These are phyloP conservation scores for Poeciliopsis paucimaculata DNA, from an alignment of 2,797 vertebrate genomes.

Conservation along the genomic window DNA sequence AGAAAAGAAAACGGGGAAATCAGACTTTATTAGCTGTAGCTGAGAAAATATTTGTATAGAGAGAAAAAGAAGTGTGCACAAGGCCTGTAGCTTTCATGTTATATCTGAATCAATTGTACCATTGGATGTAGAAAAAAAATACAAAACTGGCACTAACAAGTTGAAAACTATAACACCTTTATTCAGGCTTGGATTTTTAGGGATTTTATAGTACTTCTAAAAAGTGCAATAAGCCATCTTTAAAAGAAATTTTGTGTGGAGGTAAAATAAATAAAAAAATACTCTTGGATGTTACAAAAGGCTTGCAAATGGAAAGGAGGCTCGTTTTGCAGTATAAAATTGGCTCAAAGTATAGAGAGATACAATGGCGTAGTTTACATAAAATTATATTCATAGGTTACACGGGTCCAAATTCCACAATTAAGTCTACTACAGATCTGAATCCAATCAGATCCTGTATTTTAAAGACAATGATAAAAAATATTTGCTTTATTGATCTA, in stretches of 20 bases:
- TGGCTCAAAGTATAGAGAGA: neutral
- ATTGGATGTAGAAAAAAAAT: slow-evolving; percentile 36
- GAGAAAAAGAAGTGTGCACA: slow-evolving; percentile 49
- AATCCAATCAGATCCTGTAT: neutral
- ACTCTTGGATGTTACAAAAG: neutral
- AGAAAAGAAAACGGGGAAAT: slow-evolving; percentile 82
- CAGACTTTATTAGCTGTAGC: slow-evolving; percentile 86
- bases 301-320: neutral
- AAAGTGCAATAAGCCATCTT: neutral
- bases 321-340: neutral
- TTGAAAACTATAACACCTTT: slow-evolving; percentile 37
- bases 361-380: neutral
- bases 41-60: slow-evolving; percentile 81
- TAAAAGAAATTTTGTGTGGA: neutral
- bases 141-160: slow-evolving; percentile 27
- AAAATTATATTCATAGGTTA: neutral
- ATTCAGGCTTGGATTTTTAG: slow-evolving; percentile 16
- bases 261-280: neutral
- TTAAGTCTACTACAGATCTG: neutral
- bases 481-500: neutral
- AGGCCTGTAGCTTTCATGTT: slow-evolving; percentile 61
- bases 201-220: neutral
- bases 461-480: neutral
- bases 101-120: slow-evolving; percentile 63
- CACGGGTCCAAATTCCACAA: neutral